Percentiles rank a stretch among this genome's conserved stretches.
These are phyloP conservation scores for Callyntrura sp. DNA, from an alignment of 2,888 invertebrate species.

Conservation along the genomic window DNA sequence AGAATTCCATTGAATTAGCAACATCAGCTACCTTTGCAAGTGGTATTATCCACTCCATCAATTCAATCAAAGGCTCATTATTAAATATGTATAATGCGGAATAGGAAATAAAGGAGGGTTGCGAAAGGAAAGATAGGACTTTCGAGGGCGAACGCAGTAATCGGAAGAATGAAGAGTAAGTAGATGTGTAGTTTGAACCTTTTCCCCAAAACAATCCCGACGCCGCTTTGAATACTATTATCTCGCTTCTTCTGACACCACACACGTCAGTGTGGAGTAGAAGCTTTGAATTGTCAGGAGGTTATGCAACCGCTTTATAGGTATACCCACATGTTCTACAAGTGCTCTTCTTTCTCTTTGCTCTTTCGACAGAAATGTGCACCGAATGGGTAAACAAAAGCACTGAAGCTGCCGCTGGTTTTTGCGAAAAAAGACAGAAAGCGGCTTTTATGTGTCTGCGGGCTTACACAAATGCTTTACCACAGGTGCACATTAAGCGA, in stretches of 20 bases:
- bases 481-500: too few relatives aligned
- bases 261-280: not conserved
- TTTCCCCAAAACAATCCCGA: not conserved
- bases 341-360: slow-evolving; percentile 16
- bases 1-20: slow-evolving; percentile 5
- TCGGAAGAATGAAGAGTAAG: slow-evolving; percentile 4
- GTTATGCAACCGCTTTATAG: slow-evolving; percentile 19
- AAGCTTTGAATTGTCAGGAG: not conserved
- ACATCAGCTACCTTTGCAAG: slow-evolving; percentile 15
- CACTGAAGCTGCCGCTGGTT: too few relatives aligned
- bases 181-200: not conserved
- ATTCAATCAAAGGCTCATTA: slow-evolving; percentile 50
- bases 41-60: slow-evolving; percentile 41
- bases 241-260: not conserved
- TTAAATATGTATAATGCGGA: slow-evolving; percentile 1
- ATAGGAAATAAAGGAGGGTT: not conserved
- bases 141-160: not conserved
- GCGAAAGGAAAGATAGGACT: not conserved
- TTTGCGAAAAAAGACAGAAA: too few relatives aligned
- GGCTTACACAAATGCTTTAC: too few relatives aligned
- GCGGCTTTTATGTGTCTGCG: too few relatives aligned
- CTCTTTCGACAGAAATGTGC: not conserved
- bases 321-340: slow-evolving; percentile 42
- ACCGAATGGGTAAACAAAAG: too few relatives aligned
- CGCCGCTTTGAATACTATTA: slow-evolving; percentile 24